A percentile compares a stretch with the other conserved stretches of the same genome.
These are phyloP conservation scores for Phocides pigmalion DNA, from an alignment of 1,140 invertebrate species.

Conservation along the genomic window DNA sequence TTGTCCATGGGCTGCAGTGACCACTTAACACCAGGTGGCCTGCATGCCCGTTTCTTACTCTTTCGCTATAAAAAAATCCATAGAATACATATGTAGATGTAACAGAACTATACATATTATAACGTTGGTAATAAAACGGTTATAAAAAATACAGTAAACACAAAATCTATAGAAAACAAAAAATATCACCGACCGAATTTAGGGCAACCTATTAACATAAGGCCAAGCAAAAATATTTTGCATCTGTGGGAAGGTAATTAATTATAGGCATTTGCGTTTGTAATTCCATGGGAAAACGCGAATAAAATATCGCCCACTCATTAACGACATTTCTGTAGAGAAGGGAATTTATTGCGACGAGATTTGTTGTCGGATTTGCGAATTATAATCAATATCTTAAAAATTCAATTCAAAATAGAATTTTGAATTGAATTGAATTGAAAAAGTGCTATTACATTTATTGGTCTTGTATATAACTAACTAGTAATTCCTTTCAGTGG, in stretches of 20 bases:
- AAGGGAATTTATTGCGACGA: not conserved
- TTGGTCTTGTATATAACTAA: too few relatives aligned
- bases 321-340: not conserved
- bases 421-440: not conserved
- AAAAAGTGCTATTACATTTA: too few relatives aligned
- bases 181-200: not conserved
- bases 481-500: too few relatives aligned
- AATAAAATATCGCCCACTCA: conserved; percentile 16
- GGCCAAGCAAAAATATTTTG: conserved; percentile 1
- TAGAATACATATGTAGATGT: too few relatives aligned
- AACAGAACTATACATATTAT: too few relatives aligned
- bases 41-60: too few relatives aligned
- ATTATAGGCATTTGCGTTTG: conserved; percentile 11
- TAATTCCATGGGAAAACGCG: conserved; percentile 10
- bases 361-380: not conserved
- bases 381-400: too few relatives aligned
- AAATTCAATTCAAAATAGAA: not conserved
- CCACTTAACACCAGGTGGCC: too few relatives aligned
- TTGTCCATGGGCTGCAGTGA: too few relatives aligned
- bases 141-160: too few relatives aligned
- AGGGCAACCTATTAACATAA: not conserved
- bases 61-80: too few relatives aligned
- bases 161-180: not conserved
- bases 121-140: too few relatives aligned
- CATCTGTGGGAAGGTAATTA: conserved; percentile 1